These are phyloP conservation scores for Oryzias sinensis DNA, from an alignment of 2,797 vertebrate species.

Conservation along the genomic window DNA sequence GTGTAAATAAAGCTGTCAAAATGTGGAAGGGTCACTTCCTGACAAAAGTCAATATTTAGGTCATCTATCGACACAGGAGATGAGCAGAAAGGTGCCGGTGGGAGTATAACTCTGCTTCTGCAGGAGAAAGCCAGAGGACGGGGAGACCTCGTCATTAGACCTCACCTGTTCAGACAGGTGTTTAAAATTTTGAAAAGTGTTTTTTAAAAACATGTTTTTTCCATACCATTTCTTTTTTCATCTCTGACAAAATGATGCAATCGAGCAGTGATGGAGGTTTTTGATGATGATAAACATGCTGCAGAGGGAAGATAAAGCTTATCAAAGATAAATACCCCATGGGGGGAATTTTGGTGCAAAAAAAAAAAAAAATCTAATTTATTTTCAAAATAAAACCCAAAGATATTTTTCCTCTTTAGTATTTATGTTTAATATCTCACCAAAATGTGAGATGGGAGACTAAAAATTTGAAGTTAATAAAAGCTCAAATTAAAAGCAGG, in stretches of 20 bases:
- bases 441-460: neutral
- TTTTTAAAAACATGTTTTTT: slow-evolving; percentile 9
- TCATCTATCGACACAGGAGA: slow-evolving; percentile 24
- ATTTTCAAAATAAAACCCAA: neutral
- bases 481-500: slow-evolving; percentile 14
- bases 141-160: slow-evolving; percentile 39
- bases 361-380: neutral
- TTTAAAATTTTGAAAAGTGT: slow-evolving; percentile 54
- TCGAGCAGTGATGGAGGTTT: slow-evolving; percentile 7
- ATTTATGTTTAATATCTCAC: no score
- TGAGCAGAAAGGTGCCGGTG: slow-evolving; percentile 33
- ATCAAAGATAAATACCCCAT: no score
- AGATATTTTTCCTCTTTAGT: no score
- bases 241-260: slow-evolving; percentile 44
- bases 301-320: neutral
- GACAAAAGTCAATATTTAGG: slow-evolving; percentile 46
- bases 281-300: neutral
- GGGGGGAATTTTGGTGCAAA: no score
- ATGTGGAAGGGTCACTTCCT: slow-evolving; percentile 9
- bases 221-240: slow-evolving; percentile 18
- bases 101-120: slow-evolving; percentile 36
- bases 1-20: neutral
- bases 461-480: slow-evolving; percentile 4
- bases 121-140: slow-evolving; percentile 46
- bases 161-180: slow-evolving; percentile 57